Conservation (phyloP, 2,888 invertebrate genomes). For the Eudemis profundana region DNA sequence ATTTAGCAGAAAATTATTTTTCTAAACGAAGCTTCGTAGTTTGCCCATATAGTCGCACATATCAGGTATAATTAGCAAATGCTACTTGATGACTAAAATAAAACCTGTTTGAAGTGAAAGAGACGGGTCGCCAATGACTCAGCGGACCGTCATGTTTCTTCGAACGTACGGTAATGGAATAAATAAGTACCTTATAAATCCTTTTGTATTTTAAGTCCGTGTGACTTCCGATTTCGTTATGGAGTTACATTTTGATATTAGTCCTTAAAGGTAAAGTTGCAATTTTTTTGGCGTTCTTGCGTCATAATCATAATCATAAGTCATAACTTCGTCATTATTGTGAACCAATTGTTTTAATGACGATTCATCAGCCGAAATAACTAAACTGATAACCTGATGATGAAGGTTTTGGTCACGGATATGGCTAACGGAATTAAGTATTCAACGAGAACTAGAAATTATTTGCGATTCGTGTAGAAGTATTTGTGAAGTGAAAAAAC, state of each 20-base stretch:
- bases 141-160: slow-evolving; percentile 23
- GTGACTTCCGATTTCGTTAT: slow-evolving; percentile 23
- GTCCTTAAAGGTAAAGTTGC: not conserved
- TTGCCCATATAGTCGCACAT: not conserved
- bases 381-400: too few relatives aligned
- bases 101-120: slow-evolving; percentile 37
- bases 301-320: too few relatives aligned
- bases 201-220: slow-evolving; percentile 10
- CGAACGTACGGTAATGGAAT: slow-evolving; percentile 31
- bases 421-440: too few relatives aligned
- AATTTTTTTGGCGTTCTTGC: too few relatives aligned
- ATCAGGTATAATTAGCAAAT: slow-evolving; percentile 2
- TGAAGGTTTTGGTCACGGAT: too few relatives aligned
- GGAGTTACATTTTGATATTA: too few relatives aligned
- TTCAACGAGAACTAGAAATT: too few relatives aligned
- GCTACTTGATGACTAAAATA: slow-evolving; percentile 5
- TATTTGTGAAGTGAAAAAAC: too few relatives aligned
- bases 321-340: too few relatives aligned
- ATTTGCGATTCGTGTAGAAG: too few relatives aligned
- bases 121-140: slow-evolving; percentile 19
- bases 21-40: not conserved
- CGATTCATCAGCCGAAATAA: too few relatives aligned
- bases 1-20: not conserved
- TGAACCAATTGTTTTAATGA: too few relatives aligned
- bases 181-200: slow-evolving; percentile 19